Evolutionary conservation across 2,888 invertebrate species (phyloP).

Genomic region (Meiosimyza platycephala): DNA sequence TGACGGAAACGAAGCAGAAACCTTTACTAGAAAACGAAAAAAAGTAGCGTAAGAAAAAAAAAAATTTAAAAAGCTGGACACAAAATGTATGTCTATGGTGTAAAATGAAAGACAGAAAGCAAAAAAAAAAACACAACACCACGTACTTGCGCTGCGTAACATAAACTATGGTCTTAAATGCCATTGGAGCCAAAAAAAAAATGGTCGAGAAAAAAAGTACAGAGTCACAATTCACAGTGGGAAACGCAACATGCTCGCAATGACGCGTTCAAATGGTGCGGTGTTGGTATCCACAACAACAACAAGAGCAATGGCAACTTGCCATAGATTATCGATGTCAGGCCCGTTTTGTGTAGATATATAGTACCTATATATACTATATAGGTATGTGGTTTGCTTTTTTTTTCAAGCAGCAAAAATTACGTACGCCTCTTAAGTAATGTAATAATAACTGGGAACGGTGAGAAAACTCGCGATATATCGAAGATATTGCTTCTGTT

Average conservation of each 20-base stretch:
- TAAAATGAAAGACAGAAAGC: conserved; percentile 7
- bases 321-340: conserved; percentile 18
- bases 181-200: background rate
- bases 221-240: conserved; percentile 37
- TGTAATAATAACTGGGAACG: no score
- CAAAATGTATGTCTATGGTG: background rate
- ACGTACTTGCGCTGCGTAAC: conserved; percentile 29
- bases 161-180: conserved; percentile 31
- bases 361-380: no score
- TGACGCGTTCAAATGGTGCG: conserved; percentile 8
- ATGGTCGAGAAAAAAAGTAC: conserved; percentile 4
- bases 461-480: no score
- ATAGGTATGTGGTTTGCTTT: no score
- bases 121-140: background rate
- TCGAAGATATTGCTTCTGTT: no score
- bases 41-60: background rate
- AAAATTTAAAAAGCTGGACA: background rate
- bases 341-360: conserved; percentile 3
- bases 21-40: conserved; percentile 26
- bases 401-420: no score
- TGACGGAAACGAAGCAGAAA: conserved; percentile 63
- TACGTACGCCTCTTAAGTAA: no score
- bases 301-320: background rate
- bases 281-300: background rate
- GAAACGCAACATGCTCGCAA: conserved; percentile 6